Percentiles rank a stretch among this genome's conserved stretches.
Evolutionary conservation across 2,888 invertebrate species (phyloP).

Genomic region (Dolichomitus sp.): DNA sequence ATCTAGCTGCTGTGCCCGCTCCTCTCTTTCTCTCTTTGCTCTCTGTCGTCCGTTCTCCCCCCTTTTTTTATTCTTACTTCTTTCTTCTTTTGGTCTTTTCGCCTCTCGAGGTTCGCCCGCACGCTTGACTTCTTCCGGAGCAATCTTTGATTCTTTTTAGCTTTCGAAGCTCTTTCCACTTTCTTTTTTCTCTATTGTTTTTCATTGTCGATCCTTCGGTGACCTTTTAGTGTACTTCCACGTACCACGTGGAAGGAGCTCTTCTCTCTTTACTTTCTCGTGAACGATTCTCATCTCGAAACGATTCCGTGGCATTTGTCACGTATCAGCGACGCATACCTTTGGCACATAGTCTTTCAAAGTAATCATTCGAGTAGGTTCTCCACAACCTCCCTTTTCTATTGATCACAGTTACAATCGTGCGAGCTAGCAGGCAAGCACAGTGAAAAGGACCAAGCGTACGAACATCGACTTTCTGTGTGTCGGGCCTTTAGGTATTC

Average conservation of each 20-base stretch:
- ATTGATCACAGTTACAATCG: neutral
- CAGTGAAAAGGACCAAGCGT: constrained; percentile 6
- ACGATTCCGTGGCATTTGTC: constrained; percentile 30
- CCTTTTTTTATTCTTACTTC: neutral
- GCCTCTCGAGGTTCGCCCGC: constrained; percentile 7
- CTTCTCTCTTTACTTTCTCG: neutral
- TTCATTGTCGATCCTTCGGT: constrained; percentile 22
- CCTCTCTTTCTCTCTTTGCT: constrained; percentile 50
- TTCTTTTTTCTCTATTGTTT: constrained; percentile 48
- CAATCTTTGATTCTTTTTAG: constrained; percentile 51
- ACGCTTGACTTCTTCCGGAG: constrained; percentile 42
- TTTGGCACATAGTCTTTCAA: neutral
- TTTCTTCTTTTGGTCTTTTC: constrained; percentile 38
- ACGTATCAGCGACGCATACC: constrained; percentile 5
- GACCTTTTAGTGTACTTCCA: constrained; percentile 24
- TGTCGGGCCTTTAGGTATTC: constrained; percentile 4
- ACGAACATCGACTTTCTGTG: constrained; percentile 5
- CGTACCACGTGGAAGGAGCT: neutral
- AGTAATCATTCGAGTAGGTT: constrained; percentile 22
- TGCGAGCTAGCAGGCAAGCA: neutral
- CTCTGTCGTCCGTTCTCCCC: constrained; percentile 45
- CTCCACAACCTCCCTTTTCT: neutral
- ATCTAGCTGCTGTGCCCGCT: constrained; percentile 54
- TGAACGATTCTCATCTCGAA: constrained; percentile 43
- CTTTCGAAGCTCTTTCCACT: constrained; percentile 27